Conservation (phyloP, 2,888 invertebrate species). For the Caradrina kadenii region DNA sequence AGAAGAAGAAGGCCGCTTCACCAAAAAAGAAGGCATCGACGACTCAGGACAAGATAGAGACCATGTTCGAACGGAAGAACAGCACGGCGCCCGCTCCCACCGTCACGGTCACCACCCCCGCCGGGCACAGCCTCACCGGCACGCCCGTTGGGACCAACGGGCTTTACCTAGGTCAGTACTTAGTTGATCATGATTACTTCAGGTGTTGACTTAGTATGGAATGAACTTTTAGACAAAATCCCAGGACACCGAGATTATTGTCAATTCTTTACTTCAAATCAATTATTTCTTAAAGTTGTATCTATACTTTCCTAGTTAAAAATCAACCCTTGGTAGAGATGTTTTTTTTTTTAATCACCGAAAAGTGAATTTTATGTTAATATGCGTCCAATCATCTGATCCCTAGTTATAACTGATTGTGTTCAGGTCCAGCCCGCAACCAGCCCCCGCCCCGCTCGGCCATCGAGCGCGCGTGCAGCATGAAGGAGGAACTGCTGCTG, state of each 20-base stretch:
- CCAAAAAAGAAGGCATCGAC: slow-evolving; percentile 91
- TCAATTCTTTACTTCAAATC: too few species aligned
- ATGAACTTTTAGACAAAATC: too few species aligned
- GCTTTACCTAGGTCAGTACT: slow-evolving; percentile 75
- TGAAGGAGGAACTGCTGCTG: slow-evolving; percentile 97
- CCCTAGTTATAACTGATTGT: too few species aligned
- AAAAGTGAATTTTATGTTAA: too few species aligned
- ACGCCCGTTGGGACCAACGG: slow-evolving; percentile 88
- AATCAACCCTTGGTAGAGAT: too few species aligned
- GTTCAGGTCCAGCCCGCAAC: slow-evolving; percentile 75
- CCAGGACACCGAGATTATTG: too few species aligned
- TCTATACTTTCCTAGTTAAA: too few species aligned
- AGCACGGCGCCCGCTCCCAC: slow-evolving; percentile 65
- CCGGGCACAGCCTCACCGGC: slow-evolving; percentile 80
- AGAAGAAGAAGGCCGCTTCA: slow-evolving; percentile 89
- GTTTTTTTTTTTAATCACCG: too few species aligned
- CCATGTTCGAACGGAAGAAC: slow-evolving; percentile 90
- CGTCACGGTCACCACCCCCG: slow-evolving; percentile 75
- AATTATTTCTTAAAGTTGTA: too few species aligned
- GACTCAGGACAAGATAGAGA: slow-evolving; percentile 95
- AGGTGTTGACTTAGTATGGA: too few species aligned
- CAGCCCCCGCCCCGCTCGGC: slow-evolving; percentile 94
- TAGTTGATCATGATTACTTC: neutral
- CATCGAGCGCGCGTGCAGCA: slow-evolving; percentile 96
- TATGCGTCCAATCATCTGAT: too few species aligned